Conservation (phyloP, 2,888 invertebrate species). For the Lasius fuliginosus region DNA sequence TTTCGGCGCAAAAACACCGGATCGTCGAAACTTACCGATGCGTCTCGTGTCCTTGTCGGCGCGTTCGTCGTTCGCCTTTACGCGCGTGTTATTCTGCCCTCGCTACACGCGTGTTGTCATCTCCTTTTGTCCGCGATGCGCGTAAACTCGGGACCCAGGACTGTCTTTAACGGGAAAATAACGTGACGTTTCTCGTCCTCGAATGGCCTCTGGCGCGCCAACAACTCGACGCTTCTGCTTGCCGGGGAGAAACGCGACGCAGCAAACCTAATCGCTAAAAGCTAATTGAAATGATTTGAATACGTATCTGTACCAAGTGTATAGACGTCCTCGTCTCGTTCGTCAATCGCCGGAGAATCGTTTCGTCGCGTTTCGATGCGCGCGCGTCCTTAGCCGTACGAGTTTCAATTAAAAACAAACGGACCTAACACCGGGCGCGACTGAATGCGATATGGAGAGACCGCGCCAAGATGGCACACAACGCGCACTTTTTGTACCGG, state of each 20-base stretch:
- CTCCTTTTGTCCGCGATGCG: background rate
- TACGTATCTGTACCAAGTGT: slow-evolving; percentile 66
- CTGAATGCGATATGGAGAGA: slow-evolving; percentile 71
- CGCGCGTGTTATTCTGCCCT: background rate
- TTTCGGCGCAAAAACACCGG: background rate
- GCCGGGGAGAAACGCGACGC: slow-evolving; percentile 26
- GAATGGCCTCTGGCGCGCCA: background rate
- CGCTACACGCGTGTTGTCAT: background rate
- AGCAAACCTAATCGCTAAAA: slow-evolving; percentile 7
- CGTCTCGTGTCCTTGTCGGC: background rate
- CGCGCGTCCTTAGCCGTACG: slow-evolving; percentile 32
- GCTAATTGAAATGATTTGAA: slow-evolving; percentile 61
- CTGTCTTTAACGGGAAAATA: background rate
- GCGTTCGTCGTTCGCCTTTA: background rate
- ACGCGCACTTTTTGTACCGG: slow-evolving; percentile 76
- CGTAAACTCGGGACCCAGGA: background rate
- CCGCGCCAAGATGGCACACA: slow-evolving; percentile 71
- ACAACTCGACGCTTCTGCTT: background rate
- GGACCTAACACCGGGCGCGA: slow-evolving; percentile 76
- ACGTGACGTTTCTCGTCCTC: background rate
- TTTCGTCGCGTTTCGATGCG: slow-evolving; percentile 60
- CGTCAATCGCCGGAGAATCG: slow-evolving; percentile 63
- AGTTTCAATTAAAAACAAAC: slow-evolving; percentile 63
- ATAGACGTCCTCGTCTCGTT: slow-evolving; percentile 26
- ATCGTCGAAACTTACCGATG: background rate